These are phyloP conservation scores for Elaphurus davidianus DNA, from an alignment of 2,113 vertebrate genomes.

Conservation along the genomic window DNA sequence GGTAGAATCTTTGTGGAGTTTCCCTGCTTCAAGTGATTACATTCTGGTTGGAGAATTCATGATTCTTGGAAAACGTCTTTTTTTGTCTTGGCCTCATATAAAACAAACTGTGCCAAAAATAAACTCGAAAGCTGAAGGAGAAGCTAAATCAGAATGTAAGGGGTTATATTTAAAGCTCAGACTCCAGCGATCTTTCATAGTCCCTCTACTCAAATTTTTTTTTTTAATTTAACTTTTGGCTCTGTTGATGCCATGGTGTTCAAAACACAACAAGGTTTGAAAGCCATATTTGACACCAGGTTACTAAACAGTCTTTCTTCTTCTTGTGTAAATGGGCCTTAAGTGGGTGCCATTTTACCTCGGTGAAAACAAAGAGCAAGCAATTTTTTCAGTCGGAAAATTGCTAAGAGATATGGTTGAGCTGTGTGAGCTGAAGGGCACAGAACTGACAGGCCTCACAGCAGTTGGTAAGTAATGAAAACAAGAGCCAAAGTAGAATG, in stretches of 20 bases:
- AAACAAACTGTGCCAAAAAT: conserved; percentile 1
- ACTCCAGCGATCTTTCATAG: neutral
- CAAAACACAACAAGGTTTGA: neutral
- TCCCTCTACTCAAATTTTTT: neutral
- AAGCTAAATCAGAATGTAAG: neutral
- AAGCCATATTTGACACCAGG: neutral
- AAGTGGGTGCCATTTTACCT: neutral
- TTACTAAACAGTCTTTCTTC: conserved; percentile 11
- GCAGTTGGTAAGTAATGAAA: conserved; percentile 29
- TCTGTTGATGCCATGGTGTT: neutral
- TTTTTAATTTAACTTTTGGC: neutral
- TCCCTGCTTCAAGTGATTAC: neutral
- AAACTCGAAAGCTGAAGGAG: neutral
- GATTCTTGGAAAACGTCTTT: neutral
- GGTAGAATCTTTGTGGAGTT: neutral
- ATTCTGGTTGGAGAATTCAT: neutral
- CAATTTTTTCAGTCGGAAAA: conserved; percentile 45
- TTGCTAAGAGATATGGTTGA: neutral
- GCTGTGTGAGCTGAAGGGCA: neutral
- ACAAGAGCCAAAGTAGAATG: neutral
- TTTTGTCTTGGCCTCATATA: neutral
- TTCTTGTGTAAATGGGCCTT: conserved; percentile 30
- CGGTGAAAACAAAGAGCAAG: conserved; percentile 27
- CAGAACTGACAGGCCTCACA: neutral
- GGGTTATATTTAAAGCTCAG: neutral